phyloP scores from a whole-genome alignment of 1,140 invertebrate genomes.

The Zaprionus davidi region DNA sequence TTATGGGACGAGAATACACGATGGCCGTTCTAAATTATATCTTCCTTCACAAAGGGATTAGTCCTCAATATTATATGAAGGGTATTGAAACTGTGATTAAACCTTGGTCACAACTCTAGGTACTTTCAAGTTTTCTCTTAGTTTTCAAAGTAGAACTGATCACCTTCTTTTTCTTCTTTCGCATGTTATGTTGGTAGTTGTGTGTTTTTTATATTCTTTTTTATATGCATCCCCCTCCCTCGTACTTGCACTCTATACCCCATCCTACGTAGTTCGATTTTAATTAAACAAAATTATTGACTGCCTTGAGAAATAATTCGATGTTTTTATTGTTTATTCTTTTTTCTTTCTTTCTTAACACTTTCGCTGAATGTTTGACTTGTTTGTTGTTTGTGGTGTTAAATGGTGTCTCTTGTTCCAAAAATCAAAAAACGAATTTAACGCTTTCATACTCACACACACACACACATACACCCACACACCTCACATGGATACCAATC shows the following conservation, averaged over 20 bases:
- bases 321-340: conserved; percentile 62
- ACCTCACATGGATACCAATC: conserved; percentile 10
- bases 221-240: neutral
- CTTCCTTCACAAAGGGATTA: too few species aligned
- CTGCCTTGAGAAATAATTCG: conserved; percentile 66
- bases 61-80: too few species aligned
- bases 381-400: conserved; percentile 82
- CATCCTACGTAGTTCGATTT: neutral
- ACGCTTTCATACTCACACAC: conserved; percentile 61
- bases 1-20: too few species aligned
- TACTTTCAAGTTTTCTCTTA: neutral
- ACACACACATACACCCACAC: conserved; percentile 29
- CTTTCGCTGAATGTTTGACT: conserved; percentile 79
- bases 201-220: neutral
- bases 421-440: conserved; percentile 65
- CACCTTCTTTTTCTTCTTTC: neutral
- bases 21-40: too few species aligned
- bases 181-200: neutral
- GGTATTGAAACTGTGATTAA: too few species aligned
- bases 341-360: conserved; percentile 60
- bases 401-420: conserved; percentile 67
- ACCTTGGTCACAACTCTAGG: too few species aligned
- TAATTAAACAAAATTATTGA: conserved; percentile 42
- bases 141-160: neutral
- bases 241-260: neutral